These are phyloP conservation scores for Blastobasis adustella DNA, from an alignment of 2,888 invertebrate genomes.

Conservation along the genomic window DNA sequence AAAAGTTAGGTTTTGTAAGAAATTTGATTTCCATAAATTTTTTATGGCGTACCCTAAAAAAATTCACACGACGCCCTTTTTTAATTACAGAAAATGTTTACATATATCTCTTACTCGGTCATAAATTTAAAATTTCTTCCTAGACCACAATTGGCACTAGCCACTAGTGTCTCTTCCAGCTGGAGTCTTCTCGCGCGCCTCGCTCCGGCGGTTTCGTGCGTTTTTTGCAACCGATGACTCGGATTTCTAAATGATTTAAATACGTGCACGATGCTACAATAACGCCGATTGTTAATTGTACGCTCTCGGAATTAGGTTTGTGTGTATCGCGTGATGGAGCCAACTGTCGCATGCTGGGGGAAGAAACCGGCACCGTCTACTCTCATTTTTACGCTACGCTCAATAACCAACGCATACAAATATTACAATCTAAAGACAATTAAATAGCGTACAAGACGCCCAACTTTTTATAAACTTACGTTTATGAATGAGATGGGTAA, in stretches of 20 bases:
- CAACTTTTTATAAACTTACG: constrained; percentile 36
- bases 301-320: constrained; percentile 52
- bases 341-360: constrained; percentile 1
- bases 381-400: background rate
- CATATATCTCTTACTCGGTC: no score
- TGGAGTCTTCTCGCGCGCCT: constrained; percentile 26
- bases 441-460: background rate
- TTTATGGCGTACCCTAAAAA: no score
- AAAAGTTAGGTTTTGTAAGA: no score
- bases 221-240: constrained; percentile 64
- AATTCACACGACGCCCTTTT: no score
- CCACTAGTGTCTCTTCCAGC: constrained; percentile 19
- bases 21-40: no score
- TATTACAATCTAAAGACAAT: no score
- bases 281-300: constrained; percentile 48
- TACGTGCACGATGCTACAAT: constrained; percentile 56
- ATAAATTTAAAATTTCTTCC: no score
- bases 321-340: constrained; percentile 23
- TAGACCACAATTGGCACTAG: no score
- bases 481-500: constrained; percentile 47
- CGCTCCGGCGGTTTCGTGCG: constrained; percentile 65
- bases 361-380: background rate
- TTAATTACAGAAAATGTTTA: no score
- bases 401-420: no score
- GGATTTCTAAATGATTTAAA: constrained; percentile 73